A percentile compares a stretch with the other conserved stretches of the same genome.
Evolutionary conservation across 2,113 vertebrate species (phyloP).

Genomic region (Oenanthe oenanthe): DNA sequence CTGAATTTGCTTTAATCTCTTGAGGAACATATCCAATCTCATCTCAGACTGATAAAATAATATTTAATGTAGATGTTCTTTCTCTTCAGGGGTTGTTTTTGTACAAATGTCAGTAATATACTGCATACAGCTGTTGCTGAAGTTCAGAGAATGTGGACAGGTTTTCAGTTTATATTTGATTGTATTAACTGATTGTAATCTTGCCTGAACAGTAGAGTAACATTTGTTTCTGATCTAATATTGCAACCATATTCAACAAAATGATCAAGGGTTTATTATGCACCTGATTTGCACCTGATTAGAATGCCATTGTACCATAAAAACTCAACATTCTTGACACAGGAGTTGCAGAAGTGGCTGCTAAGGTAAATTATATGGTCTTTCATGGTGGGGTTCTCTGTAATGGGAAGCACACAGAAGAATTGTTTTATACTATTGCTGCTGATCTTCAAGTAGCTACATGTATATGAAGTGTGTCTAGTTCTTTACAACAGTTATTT

Average conservation of each 20-base stretch:
- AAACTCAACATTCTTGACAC: not conserved
- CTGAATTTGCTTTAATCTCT: not conserved
- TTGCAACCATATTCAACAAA: not conserved
- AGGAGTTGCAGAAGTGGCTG: not conserved
- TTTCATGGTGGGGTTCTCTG: not conserved
- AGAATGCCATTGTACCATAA: not conserved
- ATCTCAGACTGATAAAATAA: not conserved
- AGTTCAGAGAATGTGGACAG: not conserved
- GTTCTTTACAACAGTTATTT: not conserved
- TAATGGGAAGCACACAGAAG: not conserved
- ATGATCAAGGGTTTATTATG: not conserved
- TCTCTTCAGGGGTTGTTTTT: not conserved
- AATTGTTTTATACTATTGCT: not conserved
- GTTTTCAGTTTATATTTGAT: not conserved
- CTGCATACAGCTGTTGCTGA: not conserved
- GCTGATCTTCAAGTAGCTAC: not conserved
- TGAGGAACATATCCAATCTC: not conserved
- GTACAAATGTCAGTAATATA: not conserved
- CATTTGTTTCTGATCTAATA: not conserved
- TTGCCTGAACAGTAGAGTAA: not conserved
- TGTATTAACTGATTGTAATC: not conserved
- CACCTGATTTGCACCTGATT: not conserved
- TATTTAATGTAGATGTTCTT: not conserved
- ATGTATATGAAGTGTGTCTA: not conserved
- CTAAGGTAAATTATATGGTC: not conserved